Percentiles rank a stretch among this genome's conserved stretches.
Conservation (phyloP, 2,113 vertebrate genomes). For the Stercorarius parasiticus region DNA sequence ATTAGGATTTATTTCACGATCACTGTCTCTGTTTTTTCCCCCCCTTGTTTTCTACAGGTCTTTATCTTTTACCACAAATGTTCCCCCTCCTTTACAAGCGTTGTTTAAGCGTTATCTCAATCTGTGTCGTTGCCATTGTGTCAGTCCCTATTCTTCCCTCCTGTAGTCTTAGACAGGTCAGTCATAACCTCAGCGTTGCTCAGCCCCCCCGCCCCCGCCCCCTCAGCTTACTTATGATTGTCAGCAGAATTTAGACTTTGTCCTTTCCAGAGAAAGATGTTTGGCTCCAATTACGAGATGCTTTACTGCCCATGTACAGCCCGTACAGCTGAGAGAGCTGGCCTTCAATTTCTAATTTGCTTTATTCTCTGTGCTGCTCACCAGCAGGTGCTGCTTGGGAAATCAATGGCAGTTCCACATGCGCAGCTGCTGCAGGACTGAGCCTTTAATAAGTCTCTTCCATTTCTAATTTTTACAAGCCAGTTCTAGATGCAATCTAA, state of each 20-base stretch:
- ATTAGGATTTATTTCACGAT: constrained; percentile 38
- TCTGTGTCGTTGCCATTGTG: background rate
- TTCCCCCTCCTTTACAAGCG: background rate
- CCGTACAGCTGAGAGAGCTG: background rate
- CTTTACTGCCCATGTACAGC: background rate
- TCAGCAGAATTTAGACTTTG: background rate
- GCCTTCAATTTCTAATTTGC: constrained; percentile 19
- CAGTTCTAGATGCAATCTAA: background rate
- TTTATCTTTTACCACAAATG: constrained; percentile 23
- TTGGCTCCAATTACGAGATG: background rate
- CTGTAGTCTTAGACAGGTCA: background rate
- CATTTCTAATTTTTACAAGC: constrained; percentile 32
- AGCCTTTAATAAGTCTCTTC: constrained; percentile 12
- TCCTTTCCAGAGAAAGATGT: background rate
- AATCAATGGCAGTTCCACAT: background rate
- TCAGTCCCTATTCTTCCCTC: background rate
- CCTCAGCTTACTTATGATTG: background rate
- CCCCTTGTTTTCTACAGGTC: constrained; percentile 11
- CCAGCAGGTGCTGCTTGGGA: constrained; percentile 26
- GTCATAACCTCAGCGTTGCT: background rate
- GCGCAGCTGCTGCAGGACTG: background rate
- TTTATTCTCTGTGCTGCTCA: constrained; percentile 20
- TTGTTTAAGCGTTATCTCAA: background rate
- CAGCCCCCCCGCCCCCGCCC: accelerated
- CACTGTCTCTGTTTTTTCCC: constrained; percentile 28